Evolutionary conservation across 2,888 invertebrate genomes (phyloP).

Genomic region (Nezara viridula): DNA sequence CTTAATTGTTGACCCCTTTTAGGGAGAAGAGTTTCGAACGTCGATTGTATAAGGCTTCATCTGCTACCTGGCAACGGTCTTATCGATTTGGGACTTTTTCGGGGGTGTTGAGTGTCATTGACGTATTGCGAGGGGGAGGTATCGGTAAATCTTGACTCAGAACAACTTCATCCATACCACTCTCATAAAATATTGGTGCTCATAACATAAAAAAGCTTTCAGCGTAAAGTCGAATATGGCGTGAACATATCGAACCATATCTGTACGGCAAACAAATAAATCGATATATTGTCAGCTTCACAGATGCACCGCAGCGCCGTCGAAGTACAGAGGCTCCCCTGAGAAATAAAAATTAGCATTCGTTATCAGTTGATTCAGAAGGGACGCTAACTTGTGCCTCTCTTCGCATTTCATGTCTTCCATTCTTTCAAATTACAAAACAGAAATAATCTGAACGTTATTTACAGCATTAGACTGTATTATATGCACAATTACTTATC

Average conservation of each 20-base stretch:
- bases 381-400: too few species aligned
- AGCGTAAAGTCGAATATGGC: neutral
- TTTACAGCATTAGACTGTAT: too few species aligned
- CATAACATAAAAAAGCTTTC: neutral
- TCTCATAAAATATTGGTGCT: neutral
- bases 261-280: neutral
- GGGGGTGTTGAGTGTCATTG: neutral
- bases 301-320: neutral
- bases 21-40: neutral
- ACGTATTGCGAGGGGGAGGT: neutral
- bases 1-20: conserved; percentile 22
- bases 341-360: neutral
- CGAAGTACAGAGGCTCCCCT: neutral
- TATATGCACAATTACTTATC: too few species aligned
- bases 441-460: too few species aligned
- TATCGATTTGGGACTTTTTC: neutral
- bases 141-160: neutral
- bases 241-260: neutral
- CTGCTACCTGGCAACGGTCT: neutral
- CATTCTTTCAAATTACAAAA: too few species aligned
- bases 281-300: neutral
- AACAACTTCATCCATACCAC: neutral
- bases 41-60: neutral
- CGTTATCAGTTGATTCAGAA: conserved; percentile 1
- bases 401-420: too few species aligned